Base-by-base conservation (phyloP, 2,113 vertebrate genomes). In the Microtus richardsoni region DNA sequence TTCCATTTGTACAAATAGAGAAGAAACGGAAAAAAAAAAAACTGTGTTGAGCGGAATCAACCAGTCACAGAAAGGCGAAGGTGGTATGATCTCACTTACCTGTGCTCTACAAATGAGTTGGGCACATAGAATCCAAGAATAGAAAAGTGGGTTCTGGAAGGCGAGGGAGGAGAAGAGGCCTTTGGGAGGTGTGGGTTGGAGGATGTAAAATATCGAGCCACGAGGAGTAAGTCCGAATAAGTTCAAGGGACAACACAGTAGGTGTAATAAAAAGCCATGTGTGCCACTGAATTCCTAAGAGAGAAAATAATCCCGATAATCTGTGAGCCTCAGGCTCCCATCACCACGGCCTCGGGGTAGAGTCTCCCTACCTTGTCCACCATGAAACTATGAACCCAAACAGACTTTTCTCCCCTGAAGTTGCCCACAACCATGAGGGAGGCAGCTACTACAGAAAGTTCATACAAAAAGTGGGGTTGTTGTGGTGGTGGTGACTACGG, bases 111-210 rank as follows among this genome's bases (percentile, higher is more conserved):
- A 19, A 85, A 66, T n/a, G 58, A 47, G 3, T n/a, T 47, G 16
- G 54, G 62, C 64, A 71, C 22, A 71, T 2, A 80, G 39, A 74
- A 28, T 33, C 16, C n/a, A 52, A 73, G 26, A 33, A 85, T 26
- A 44, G 44, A 58, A 71, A 30, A 39, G 64, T 47, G 21, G 28
- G 44, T 80, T 17, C 30, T 13, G 14, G 49, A 21, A 39, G 7
- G 22, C 39, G 8, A 21, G 28, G 10, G 3, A 7, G 5, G 3
- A 14, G 54, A 33, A 24, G 2, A 33, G 0, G 33, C 5, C 16
- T 52, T 64, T 71, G 73, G 60, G 19, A 41, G 26, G 8, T 78
- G 8, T 54, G 49, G 54, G 7, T 10, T 66, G 22, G 54, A 71
- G 39, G 30, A 26, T 68, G 33, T 10, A 62, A 52, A 62, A 49